A percentile compares a stretch with the other conserved stretches of the same genome.
Conservation (phyloP, 2,797 vertebrate species). For the Rhynchonycteris naso region DNA sequence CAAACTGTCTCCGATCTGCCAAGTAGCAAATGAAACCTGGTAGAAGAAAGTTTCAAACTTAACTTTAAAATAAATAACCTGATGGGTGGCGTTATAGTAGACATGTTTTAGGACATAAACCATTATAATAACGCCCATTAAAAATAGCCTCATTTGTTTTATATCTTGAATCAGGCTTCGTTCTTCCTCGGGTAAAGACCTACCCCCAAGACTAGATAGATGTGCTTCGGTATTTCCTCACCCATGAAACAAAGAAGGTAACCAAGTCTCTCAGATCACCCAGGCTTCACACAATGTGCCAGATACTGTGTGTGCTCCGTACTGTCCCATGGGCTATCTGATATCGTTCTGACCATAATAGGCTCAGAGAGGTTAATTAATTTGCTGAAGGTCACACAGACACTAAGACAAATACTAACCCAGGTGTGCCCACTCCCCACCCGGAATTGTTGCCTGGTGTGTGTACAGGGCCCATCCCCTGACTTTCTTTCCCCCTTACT, state of each 20-base stretch:
- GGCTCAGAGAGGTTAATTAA: not conserved
- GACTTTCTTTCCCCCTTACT: not conserved
- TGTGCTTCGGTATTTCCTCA: conserved; percentile 12
- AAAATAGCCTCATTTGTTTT: conserved; percentile 55
- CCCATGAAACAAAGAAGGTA: not conserved
- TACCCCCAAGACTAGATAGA: conserved; percentile 1
- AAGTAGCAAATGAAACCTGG: not conserved
- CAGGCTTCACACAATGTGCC: not conserved
- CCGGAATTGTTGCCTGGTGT: not conserved
- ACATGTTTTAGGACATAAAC: not conserved
- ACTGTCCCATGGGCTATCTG: not conserved
- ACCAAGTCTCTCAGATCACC: not conserved
- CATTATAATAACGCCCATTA: conserved; percentile 11
- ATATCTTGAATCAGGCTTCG: not conserved
- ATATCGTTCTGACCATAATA: not conserved
- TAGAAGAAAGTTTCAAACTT: conserved; percentile 9
- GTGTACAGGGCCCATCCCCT: not conserved
- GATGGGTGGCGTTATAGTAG: not conserved
- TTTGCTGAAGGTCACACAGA: not conserved
- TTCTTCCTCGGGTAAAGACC: not conserved
- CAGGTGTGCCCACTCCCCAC: too few relatives aligned
- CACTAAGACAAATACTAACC: not conserved
- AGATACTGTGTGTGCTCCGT: not conserved
- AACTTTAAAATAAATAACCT: conserved; percentile 46
- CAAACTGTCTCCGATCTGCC: not conserved